Percentiles rank a stretch among this genome's conserved stretches.
phyloP scores from a whole-genome alignment of 2,888 invertebrate species.

The Ormyrus labotus region DNA sequence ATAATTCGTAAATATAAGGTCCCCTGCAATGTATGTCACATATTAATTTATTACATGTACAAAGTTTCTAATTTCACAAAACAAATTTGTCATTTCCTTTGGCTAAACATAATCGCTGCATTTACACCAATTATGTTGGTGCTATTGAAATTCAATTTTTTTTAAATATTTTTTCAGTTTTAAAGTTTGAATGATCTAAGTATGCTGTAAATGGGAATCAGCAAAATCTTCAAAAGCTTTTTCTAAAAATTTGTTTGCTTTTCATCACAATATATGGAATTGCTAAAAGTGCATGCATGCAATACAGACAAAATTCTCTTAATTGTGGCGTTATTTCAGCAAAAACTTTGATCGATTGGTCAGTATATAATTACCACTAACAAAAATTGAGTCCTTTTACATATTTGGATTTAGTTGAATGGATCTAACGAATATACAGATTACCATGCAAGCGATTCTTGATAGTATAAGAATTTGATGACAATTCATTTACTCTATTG shows the following conservation, averaged over 20 bases:
- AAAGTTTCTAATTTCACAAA: slow-evolving; percentile 41
- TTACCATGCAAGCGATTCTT: slow-evolving; percentile 55
- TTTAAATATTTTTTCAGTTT: slow-evolving; percentile 20
- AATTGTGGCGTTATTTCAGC: slow-evolving; percentile 9
- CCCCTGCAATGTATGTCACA: slow-evolving; percentile 45
- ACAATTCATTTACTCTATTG: slow-evolving; percentile 37
- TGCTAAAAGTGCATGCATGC: slow-evolving; percentile 52
- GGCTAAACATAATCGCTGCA: slow-evolving; percentile 49
- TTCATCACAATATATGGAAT: slow-evolving; percentile 40
- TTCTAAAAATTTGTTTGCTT: slow-evolving; percentile 28
- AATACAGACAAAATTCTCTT: slow-evolving; percentile 44
- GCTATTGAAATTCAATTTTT: slow-evolving; percentile 18
- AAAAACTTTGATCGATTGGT: slow-evolving; percentile 42
- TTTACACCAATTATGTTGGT: slow-evolving; percentile 12
- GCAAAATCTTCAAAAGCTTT: slow-evolving; percentile 34
- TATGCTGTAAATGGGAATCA: slow-evolving; percentile 26
- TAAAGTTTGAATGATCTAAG: slow-evolving; percentile 26
- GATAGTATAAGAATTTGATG: slow-evolving; percentile 49
- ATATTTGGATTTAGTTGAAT: slow-evolving; percentile 47
- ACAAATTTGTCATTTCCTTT: slow-evolving; percentile 47
- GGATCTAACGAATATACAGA: slow-evolving; percentile 54
- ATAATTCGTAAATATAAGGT: slow-evolving; percentile 53
- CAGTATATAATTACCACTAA: slow-evolving; percentile 48
- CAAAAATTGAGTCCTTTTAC: slow-evolving; percentile 42
- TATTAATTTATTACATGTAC: slow-evolving; percentile 45